Percentiles rank a stretch among this genome's conserved stretches.
Evolutionary conservation across 37 sponge, comb jelly and placozoan genomes (phyloP).

Genomic region (Oscarella lobularis): DNA sequence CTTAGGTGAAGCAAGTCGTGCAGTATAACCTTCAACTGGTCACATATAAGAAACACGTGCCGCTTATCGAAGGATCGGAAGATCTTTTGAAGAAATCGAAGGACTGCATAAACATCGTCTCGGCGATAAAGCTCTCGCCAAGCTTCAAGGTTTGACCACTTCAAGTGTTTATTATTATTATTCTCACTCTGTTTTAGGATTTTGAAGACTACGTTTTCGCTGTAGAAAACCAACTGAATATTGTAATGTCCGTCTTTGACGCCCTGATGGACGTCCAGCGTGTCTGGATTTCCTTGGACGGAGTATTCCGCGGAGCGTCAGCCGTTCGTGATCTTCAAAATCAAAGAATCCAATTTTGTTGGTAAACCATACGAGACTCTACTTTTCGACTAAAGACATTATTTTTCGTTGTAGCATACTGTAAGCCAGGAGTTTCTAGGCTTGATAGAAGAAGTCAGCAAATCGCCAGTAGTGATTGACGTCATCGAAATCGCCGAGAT

Average conservation of each 20-base stretch:
- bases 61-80: conserved; percentile 89
- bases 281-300: conserved; percentile 95
- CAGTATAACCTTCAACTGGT: conserved; percentile 79
- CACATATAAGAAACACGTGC: conserved; percentile 94
- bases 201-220: conserved; percentile 95
- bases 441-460: conserved; percentile 90
- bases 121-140: conserved; percentile 97
- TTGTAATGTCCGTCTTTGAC: conserved; percentile 87
- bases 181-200: conserved; percentile 47
- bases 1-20: conserved; percentile 82
- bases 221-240: conserved; percentile 95
- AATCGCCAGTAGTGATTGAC: conserved; percentile 85
- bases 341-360: conserved; percentile 76
- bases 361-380: too few relatives aligned
- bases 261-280: conserved; percentile 98
- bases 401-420: conserved; percentile 25
- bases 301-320: conserved; percentile 87
- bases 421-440: conserved; percentile 85
- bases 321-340: conserved; percentile 91
- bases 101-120: conserved; percentile 88
- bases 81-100: conserved; percentile 91
- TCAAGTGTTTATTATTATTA: background rate
- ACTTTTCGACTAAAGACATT: too few relatives aligned
- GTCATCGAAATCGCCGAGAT: conserved; percentile 83
- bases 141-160: conserved; percentile 63